These are phyloP conservation scores for Plecturocebus donacophilus DNA, from an alignment of 2,113 vertebrate genomes.

Conservation along the genomic window DNA sequence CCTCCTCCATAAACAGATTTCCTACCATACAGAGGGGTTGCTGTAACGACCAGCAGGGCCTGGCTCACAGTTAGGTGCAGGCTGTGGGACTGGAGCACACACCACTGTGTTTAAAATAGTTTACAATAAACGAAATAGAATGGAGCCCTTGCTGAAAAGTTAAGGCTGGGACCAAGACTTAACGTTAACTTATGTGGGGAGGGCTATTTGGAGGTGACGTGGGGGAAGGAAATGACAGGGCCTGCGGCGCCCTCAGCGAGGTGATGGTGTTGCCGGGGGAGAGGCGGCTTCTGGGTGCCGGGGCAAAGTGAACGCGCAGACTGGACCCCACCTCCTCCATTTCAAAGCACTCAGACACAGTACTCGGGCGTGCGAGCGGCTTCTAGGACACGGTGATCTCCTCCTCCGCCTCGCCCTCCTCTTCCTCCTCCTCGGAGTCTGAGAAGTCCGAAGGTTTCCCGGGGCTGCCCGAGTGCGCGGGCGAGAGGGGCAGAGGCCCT, in stretches of 20 bases:
- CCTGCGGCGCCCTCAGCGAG: neutral
- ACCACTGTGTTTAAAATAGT: neutral
- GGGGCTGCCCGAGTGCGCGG: slow-evolving; percentile 88
- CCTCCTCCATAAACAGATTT: neutral
- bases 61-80: neutral
- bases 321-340: slow-evolving; percentile 79
- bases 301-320: neutral
- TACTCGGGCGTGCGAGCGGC: neutral
- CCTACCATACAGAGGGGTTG: neutral
- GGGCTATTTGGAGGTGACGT: neutral
- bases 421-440: slow-evolving; percentile 91
- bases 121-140: neutral
- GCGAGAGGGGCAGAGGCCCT: slow-evolving; percentile 86
- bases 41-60: neutral
- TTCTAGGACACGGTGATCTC: slow-evolving; percentile 94
- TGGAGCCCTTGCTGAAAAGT: neutral
- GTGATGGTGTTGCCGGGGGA: no score
- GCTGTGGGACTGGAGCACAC: neutral
- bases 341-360: slow-evolving; percentile 76
- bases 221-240: neutral
- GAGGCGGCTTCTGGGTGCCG: neutral
- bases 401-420: slow-evolving; percentile 90
- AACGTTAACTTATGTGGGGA: neutral
- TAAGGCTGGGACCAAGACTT: neutral
- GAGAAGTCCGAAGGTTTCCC: slow-evolving; percentile 94